phyloP scores from a whole-genome alignment of 2,888 invertebrate species.

The Cartodere bifasciata region DNA sequence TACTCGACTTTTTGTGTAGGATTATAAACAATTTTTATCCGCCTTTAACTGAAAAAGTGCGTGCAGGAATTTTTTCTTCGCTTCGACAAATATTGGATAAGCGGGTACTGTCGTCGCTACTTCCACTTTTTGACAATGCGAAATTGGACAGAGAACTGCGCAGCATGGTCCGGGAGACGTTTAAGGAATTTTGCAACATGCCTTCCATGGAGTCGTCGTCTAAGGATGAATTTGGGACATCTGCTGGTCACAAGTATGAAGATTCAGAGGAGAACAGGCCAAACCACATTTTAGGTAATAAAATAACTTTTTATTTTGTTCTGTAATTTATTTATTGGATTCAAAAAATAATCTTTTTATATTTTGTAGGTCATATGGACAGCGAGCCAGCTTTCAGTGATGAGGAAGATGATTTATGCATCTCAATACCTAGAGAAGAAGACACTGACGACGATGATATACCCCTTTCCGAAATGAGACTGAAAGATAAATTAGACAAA shows the following conservation, averaged over 20 bases:
- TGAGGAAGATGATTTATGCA: conserved; percentile 58
- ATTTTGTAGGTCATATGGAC: no score
- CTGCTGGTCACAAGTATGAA: conserved; percentile 21
- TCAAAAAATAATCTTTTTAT: no score
- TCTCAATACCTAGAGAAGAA: conserved; percentile 41
- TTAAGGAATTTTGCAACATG: conserved; percentile 71
- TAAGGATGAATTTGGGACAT: conserved; percentile 17
- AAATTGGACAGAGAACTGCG: conserved; percentile 76
- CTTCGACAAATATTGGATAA: conserved; percentile 80
- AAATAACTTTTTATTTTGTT: no score
- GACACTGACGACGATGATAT: conserved; percentile 65
- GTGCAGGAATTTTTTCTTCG: conserved; percentile 70
- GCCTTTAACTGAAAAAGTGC: conserved; percentile 63
- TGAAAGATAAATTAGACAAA: conserved; percentile 41
- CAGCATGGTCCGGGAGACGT: conserved; percentile 76
- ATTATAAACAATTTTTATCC: conserved; percentile 83
- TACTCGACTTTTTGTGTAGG: conserved; percentile 83
- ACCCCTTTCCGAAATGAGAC: conserved; percentile 62
- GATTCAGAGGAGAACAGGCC: conserved; percentile 13
- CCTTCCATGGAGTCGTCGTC: conserved; percentile 42
- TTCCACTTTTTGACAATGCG: conserved; percentile 77
- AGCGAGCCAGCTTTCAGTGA: conserved; percentile 74
- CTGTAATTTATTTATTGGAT: no score
- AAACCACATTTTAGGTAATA: conserved; percentile 22
- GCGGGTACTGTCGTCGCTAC: conserved; percentile 75